Percentiles rank a stretch among this genome's conserved stretches.
phyloP scores from a whole-genome alignment of 2,888 invertebrate genomes.

The Tenthredo livida region DNA sequence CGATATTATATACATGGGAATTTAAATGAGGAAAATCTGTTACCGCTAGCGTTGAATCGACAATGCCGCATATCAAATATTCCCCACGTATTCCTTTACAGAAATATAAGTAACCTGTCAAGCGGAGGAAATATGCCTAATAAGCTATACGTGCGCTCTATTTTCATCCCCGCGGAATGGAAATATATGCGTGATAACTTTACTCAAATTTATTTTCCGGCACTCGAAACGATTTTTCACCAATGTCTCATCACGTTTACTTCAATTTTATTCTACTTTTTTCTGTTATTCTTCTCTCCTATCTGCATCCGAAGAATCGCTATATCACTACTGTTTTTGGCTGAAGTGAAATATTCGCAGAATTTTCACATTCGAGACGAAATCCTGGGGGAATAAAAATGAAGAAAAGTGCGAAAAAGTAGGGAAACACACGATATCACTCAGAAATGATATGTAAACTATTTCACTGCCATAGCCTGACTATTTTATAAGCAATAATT shows the following conservation, averaged over 20 bases:
- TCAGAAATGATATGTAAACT: not conserved
- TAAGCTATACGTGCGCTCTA: not conserved
- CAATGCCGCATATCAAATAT: not conserved
- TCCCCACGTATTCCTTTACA: not conserved
- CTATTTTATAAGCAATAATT: not conserved
- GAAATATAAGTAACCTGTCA: not conserved
- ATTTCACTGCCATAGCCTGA: not conserved
- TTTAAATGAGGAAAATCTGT: not conserved
- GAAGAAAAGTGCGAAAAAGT: too few species aligned
- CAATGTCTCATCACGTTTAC: not conserved
- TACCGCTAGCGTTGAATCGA: not conserved
- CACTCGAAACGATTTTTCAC: not conserved
- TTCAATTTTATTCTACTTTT: not conserved
- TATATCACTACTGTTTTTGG: not conserved
- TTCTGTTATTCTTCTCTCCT: not conserved
- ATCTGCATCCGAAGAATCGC: not conserved
- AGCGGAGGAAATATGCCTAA: not conserved
- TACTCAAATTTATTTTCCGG: not conserved
- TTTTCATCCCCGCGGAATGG: not conserved
- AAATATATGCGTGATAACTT: constrained; percentile 13
- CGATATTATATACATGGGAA: too few species aligned
- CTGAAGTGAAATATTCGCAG: not conserved
- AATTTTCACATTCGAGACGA: not conserved
- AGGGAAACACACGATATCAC: not conserved
- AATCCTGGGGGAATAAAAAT: not conserved